These are phyloP conservation scores for Gobio gobio DNA, from an alignment of 2,113 vertebrate species.

Conservation along the genomic window DNA sequence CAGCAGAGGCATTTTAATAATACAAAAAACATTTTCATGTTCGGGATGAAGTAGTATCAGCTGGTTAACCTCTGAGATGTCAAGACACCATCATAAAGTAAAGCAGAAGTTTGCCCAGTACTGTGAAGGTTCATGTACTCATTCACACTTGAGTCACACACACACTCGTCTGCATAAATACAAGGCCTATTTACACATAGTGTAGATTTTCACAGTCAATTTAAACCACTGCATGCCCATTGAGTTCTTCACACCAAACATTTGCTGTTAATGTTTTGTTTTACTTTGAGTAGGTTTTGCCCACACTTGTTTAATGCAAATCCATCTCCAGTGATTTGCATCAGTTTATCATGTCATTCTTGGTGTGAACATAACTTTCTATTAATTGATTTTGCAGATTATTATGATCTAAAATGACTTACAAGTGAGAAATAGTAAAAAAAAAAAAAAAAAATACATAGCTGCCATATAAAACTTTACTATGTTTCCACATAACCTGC, in stretches of 20 bases:
- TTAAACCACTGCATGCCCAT: background rate
- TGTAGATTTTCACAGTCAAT: constrained; percentile 8
- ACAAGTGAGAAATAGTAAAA: background rate
- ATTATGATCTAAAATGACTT: background rate
- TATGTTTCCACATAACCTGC: background rate
- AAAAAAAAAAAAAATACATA: background rate
- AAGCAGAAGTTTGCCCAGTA: background rate
- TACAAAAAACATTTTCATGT: background rate
- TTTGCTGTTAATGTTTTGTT: background rate
- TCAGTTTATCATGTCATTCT: background rate
- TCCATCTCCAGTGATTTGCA: background rate
- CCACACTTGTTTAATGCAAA: background rate
- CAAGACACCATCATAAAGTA: background rate
- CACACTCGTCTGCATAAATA: background rate
- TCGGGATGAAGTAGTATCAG: background rate
- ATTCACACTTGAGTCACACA: background rate
- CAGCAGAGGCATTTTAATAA: background rate
- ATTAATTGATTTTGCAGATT: background rate
- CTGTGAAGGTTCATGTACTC: background rate
- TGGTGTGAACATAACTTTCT: background rate
- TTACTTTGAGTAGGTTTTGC: background rate
- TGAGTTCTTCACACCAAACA: background rate
- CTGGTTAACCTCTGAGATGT: background rate
- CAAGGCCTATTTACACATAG: background rate
- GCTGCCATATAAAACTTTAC: background rate